These are phyloP conservation scores for Coccyzus lansbergi DNA, from an alignment of 2,797 vertebrate species.

Conservation along the genomic window DNA sequence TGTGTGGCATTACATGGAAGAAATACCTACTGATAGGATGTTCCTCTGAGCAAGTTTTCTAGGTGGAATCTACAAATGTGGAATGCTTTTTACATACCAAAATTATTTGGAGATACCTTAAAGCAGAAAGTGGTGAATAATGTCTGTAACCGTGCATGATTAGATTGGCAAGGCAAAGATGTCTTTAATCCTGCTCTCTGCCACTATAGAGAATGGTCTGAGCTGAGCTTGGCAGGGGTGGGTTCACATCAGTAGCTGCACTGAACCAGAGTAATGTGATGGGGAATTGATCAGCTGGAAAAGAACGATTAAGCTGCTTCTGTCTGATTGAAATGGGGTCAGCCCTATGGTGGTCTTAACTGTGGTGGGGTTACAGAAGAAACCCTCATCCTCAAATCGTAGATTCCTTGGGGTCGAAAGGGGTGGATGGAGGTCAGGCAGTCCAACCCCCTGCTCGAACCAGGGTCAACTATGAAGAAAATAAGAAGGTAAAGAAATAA, in stretches of 20 bases:
- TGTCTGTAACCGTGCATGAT: neutral
- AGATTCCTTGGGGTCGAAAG: neutral
- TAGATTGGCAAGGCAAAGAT: neutral
- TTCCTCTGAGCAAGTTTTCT: neutral
- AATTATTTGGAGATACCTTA: neutral
- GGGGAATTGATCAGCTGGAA: neutral
- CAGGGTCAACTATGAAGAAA: neutral
- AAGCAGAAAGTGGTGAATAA: neutral
- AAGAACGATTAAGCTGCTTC: neutral
- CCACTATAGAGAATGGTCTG: neutral
- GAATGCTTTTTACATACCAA: neutral
- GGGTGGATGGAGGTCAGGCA: neutral
- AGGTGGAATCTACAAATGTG: neutral
- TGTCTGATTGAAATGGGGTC: neutral
- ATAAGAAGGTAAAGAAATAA: neutral
- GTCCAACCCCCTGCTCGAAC: neutral
- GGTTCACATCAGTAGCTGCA: neutral
- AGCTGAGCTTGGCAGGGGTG: too few relatives aligned
- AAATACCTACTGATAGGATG: neutral
- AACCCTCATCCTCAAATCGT: neutral
- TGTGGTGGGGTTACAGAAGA: neutral
- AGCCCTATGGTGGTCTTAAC: neutral
- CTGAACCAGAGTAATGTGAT: neutral
- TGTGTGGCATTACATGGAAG: neutral
- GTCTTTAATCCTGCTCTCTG: neutral